phyloP scores from a whole-genome alignment of 2,797 vertebrate genomes.

The Lophius americanus region DNA sequence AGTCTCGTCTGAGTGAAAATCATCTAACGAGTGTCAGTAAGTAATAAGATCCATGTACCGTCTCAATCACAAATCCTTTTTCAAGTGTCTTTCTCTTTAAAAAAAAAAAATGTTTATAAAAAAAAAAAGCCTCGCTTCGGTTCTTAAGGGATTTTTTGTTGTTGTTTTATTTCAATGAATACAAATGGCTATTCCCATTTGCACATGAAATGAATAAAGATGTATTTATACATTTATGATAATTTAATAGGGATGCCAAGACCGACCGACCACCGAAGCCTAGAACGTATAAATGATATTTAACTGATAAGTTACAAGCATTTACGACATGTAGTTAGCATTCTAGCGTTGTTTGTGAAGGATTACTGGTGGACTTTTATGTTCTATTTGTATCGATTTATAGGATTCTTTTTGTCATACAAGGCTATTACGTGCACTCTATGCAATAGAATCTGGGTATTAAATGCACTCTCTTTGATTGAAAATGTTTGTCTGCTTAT shows the following conservation, averaged over 20 bases:
- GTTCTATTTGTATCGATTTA: constrained; percentile 84
- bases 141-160: constrained; percentile 83
- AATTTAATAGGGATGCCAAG: constrained; percentile 82
- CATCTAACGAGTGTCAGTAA: constrained; percentile 72
- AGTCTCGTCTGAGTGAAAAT: constrained; percentile 69
- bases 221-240: constrained; percentile 85
- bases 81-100: constrained; percentile 60
- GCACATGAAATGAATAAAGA: constrained; percentile 85
- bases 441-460: constrained; percentile 89
- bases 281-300: constrained; percentile 79
- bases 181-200: constrained; percentile 82
- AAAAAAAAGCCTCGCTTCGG: constrained; percentile 70
- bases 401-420: constrained; percentile 83
- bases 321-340: constrained; percentile 80
- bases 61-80: constrained; percentile 62
- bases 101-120: constrained; percentile 19
- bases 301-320: constrained; percentile 79
- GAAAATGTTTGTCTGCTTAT: constrained; percentile 90
- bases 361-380: constrained; percentile 78
- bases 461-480: constrained; percentile 90
- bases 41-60: constrained; percentile 71
- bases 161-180: constrained; percentile 76
- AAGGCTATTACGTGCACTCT: constrained; percentile 87
- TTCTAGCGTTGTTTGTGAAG: constrained; percentile 81
- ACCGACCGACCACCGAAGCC: constrained; percentile 79